These are phyloP conservation scores for Rhinolophus sinicus DNA, from an alignment of 2,113 vertebrate genomes.

Conservation along the genomic window DNA sequence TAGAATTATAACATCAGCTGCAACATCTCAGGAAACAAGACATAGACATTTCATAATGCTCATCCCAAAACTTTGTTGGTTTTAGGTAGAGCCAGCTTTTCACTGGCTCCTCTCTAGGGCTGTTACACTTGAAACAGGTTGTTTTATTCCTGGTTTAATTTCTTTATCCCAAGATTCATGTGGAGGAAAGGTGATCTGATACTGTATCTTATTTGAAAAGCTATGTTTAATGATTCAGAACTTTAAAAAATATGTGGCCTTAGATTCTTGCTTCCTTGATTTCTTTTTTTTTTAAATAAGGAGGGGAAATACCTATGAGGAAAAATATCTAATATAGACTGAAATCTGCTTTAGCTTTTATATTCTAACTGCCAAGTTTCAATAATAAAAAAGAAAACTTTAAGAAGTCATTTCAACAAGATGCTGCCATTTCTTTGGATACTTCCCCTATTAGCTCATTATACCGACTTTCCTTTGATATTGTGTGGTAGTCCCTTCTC, in stretches of 20 bases:
- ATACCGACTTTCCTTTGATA: not conserved
- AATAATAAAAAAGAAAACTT: not conserved
- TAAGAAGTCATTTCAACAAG: not conserved
- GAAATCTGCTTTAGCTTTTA: not conserved
- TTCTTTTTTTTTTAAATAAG: not conserved
- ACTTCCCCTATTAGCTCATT: not conserved
- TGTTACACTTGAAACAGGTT: not conserved
- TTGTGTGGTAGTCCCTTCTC: not conserved
- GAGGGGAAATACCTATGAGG: not conserved
- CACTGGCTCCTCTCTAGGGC: not conserved
- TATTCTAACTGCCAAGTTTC: not conserved
- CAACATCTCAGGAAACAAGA: not conserved
- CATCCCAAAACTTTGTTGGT: not conserved
- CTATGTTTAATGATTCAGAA: conserved; percentile 25
- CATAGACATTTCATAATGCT: not conserved
- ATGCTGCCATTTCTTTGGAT: not conserved
- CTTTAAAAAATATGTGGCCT: not conserved
- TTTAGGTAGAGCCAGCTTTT: not conserved
- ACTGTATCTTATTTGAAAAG: not conserved
- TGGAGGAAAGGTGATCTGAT: not conserved
- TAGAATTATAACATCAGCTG: not conserved
- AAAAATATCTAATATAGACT: not conserved
- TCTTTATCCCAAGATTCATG: not conserved
- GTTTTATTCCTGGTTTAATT: not conserved
- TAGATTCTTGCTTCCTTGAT: not conserved